Evolutionary conservation across 2,888 invertebrate genomes (phyloP).

Genomic region (Ephialtes manifestator): DNA sequence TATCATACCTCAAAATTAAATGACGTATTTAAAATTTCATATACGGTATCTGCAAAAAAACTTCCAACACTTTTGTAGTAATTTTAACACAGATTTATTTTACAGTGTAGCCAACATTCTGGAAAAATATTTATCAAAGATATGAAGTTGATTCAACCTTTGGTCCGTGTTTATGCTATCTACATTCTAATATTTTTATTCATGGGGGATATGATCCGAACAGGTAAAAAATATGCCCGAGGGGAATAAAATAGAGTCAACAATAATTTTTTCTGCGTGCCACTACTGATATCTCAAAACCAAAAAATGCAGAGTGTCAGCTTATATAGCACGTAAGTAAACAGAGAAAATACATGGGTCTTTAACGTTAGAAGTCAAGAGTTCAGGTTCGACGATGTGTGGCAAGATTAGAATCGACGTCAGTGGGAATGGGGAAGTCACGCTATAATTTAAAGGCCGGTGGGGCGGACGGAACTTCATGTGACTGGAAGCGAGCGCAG

Average conservation of each 20-base stretch:
- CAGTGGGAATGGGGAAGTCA: background rate
- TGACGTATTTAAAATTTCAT: too few species aligned
- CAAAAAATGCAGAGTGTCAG: background rate
- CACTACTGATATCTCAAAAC: background rate
- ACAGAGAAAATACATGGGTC: background rate
- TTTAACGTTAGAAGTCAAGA: background rate
- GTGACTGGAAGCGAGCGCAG: slow-evolving; percentile 16
- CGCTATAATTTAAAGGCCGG: slow-evolving; percentile 19
- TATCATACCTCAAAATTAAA: too few species aligned
- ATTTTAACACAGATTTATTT: too few species aligned
- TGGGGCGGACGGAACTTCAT: background rate
- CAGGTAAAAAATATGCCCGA: background rate
- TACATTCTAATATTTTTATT: background rate
- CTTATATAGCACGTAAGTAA: background rate
- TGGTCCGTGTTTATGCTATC: background rate
- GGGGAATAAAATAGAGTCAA: background rate
- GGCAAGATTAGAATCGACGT: slow-evolving; percentile 19
- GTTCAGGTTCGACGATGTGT: slow-evolving; percentile 11
- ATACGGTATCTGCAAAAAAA: too few species aligned
- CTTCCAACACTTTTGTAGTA: too few species aligned
- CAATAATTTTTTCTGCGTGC: background rate
- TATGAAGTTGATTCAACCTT: background rate
- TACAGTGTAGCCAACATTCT: background rate
- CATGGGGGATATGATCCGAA: background rate
- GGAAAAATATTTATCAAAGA: background rate